Evolutionary conservation across 2,888 invertebrate species (phyloP), one percentile per base, ranked within the genome.

Genomic region (Pemphredon lugubris): DNA sequence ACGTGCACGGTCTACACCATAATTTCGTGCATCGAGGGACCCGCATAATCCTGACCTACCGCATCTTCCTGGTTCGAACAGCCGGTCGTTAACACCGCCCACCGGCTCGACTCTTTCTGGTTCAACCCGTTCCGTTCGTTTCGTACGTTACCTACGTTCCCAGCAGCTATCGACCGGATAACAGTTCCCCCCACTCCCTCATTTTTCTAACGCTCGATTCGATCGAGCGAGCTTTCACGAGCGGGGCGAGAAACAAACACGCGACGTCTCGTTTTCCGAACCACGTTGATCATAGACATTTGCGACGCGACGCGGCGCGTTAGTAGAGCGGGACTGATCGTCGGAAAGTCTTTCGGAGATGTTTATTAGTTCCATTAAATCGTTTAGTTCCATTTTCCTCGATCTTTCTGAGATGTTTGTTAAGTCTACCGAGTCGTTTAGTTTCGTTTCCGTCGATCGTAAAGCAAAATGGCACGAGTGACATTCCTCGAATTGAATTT

Each of bases 21-120:
- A 60, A 64, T 75, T 74, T 75, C 50, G 71, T 57, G 68, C 47
- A 64, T 73, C 58, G 44, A 13, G 53, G 58, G 75, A 70, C 81
- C 70, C 73, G 75, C 65, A 70, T 73, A 64, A 69, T 74, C 79
- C 77, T 82, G 84, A 84, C 84, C 83, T 84, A 80, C 77, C 81
- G 64, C 73, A 81, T 73, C 77, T 79, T 79, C 72, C 82, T 75
- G 75, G 68, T 80, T 70, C 32, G 73, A 61, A 79, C 70, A 71
- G 66, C 73, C 77, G 78, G 74, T 76, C 78, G 74, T 82, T 83
- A 82, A 82, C 79, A 77, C 73, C 79, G 78, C 76, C 77, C 74
- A 79, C 76, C 73, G 53, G 65, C 60, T 59, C 66, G 50, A 57
- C 54, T 47, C 70, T 72, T 79, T 83, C 79, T 74, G 71, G 76